phyloP scores from a whole-genome alignment of 2,797 vertebrate species.

The Philypnodon macrostomus region DNA sequence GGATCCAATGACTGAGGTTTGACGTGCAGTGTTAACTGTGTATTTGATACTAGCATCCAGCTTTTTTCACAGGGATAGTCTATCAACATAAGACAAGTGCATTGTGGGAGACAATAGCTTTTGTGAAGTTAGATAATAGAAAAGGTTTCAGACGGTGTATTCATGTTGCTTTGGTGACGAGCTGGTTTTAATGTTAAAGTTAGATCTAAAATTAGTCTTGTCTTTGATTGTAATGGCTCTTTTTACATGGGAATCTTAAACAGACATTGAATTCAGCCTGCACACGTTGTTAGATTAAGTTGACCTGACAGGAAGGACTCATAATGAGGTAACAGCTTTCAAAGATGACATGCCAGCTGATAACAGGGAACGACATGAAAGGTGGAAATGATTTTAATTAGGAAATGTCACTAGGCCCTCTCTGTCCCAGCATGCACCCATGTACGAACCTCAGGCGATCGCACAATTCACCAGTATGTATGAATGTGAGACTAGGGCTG shows the following conservation, averaged over 20 bases:
- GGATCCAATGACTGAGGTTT: conserved; percentile 75
- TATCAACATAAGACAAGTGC: conserved; percentile 54
- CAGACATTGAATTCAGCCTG: background rate
- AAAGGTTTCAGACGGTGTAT: conserved; percentile 52
- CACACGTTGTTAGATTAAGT: conserved; percentile 8
- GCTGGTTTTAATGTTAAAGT: conserved; percentile 50
- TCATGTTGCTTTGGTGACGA: conserved; percentile 48
- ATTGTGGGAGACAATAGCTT: conserved; percentile 70
- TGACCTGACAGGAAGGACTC: conserved; percentile 26
- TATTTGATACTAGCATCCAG: conserved; percentile 71
- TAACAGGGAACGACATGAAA: conserved; percentile 45
- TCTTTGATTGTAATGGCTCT: conserved; percentile 29
- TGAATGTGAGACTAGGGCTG: conserved; percentile 5
- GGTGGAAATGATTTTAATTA: conserved; percentile 50
- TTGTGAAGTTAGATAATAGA: conserved; percentile 62
- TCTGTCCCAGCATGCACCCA: conserved; percentile 34
- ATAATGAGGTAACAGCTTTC: conserved; percentile 14
- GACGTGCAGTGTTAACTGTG: conserved; percentile 71
- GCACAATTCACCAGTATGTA: conserved; percentile 10
- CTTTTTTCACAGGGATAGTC: conserved; percentile 68
- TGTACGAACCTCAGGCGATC: conserved; percentile 17
- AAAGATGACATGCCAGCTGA: conserved; percentile 35
- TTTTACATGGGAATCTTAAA: conserved; percentile 9
- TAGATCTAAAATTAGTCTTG: conserved; percentile 26
- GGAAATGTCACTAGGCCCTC: conserved; percentile 40